Evolutionary conservation across 2,797 vertebrate species (phyloP).

Genomic region (Psittacula echo): DNA sequence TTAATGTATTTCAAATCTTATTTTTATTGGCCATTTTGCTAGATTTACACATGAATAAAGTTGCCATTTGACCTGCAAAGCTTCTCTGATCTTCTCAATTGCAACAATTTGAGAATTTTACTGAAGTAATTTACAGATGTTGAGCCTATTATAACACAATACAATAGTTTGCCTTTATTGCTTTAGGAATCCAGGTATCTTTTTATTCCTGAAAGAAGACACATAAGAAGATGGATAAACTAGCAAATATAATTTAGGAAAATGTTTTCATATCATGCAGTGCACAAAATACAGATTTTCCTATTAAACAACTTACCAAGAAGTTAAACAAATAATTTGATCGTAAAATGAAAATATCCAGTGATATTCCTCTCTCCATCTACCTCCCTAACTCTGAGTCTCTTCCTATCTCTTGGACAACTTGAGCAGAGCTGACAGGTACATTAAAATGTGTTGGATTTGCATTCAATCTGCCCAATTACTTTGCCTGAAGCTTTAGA

Average conservation of each 20-base stretch:
- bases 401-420: not conserved
- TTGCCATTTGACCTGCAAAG: slow-evolving; percentile 4
- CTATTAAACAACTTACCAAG: not conserved
- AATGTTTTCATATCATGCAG: not conserved
- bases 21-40: slow-evolving; percentile 8
- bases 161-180: slow-evolving; percentile 7
- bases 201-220: not conserved
- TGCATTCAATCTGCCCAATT: not conserved
- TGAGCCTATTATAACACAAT: not conserved
- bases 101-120: slow-evolving; percentile 36
- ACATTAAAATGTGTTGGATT: not conserved
- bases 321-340: not conserved
- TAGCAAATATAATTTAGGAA: slow-evolving; percentile 28
- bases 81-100: slow-evolving; percentile 21
- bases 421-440: not conserved
- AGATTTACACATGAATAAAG: not conserved
- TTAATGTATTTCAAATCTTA: not conserved
- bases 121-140: slow-evolving; percentile 21
- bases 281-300: not conserved
- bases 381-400: not conserved
- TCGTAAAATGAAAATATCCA: not conserved
- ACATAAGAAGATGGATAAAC: not conserved
- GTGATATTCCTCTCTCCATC: not conserved
- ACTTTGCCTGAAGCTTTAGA: not conserved
- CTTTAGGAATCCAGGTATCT: not conserved